Evolutionary conservation across 2,888 invertebrate species (phyloP).

Genomic region (Lasiommata megera): DNA sequence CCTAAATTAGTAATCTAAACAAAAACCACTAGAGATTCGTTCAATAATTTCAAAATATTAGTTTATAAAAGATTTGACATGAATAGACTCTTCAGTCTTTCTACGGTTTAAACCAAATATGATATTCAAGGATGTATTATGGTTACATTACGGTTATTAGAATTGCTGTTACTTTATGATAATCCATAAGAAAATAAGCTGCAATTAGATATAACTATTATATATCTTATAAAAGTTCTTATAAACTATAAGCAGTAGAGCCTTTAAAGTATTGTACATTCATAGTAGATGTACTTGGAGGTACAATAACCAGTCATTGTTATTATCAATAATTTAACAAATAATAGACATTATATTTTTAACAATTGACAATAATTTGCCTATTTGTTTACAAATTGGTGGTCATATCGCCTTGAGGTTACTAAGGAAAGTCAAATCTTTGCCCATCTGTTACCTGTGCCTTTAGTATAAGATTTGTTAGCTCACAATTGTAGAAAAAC

Average conservation of each 20-base stretch:
- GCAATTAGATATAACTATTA: conserved; percentile 13
- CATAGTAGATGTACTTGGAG: conserved; percentile 29
- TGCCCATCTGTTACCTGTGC: neutral
- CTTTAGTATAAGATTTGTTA: no score
- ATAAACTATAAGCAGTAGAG: conserved; percentile 16
- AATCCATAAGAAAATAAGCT: conserved; percentile 21
- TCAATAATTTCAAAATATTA: conserved; percentile 18
- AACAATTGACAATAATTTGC: conserved; percentile 68
- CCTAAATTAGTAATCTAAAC: conserved; percentile 9
- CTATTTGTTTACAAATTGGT: conserved; percentile 44
- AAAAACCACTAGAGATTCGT: conserved; percentile 26
- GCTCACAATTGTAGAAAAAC: no score
- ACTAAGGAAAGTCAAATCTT: conserved; percentile 15
- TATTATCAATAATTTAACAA: conserved; percentile 44
- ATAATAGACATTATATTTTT: conserved; percentile 45
- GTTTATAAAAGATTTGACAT: conserved; percentile 13
- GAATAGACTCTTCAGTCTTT: neutral
- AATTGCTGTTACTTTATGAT: conserved; percentile 14
- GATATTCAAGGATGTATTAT: conserved; percentile 10
- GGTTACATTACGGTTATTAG: neutral
- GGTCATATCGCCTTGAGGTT: conserved; percentile 37
- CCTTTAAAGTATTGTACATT: conserved; percentile 17
- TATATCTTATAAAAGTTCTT: conserved; percentile 14
- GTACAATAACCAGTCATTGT: conserved; percentile 34
- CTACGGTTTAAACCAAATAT: conserved; percentile 4